Evolutionary conservation across 30 jellyfish, hydroid and myxozoan genomes (phyloP).

Genomic region (Euphysa ruthae): DNA sequence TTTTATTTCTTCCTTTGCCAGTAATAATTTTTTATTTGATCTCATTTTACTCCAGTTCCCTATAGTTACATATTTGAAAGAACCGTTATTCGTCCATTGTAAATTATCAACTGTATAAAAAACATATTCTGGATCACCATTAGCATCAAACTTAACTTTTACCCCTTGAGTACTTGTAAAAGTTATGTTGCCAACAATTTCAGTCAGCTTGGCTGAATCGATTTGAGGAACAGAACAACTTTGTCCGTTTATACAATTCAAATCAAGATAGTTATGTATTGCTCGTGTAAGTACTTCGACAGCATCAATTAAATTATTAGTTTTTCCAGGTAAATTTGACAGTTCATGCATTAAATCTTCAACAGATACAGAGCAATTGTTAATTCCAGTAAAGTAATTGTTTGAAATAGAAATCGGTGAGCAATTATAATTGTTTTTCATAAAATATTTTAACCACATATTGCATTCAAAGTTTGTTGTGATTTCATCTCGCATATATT

Average conservation of each 20-base stretch:
- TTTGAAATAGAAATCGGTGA: neutral
- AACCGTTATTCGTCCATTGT: conserved; percentile 25
- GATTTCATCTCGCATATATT: conserved; percentile 28
- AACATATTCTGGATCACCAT: conserved; percentile 63
- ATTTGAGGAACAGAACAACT: neutral
- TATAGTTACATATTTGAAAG: conserved; percentile 32
- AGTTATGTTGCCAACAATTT: conserved; percentile 18
- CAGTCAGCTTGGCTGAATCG: neutral
- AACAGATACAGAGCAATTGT: conserved; percentile 17
- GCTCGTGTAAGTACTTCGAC: conserved; percentile 51
- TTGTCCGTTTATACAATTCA: neutral
- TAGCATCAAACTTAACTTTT: conserved; percentile 37
- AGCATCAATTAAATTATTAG: conserved; percentile 45
- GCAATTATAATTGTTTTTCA: conserved; percentile 33
- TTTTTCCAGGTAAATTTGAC: conserved; percentile 14
- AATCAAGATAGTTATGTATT: conserved; percentile 14
- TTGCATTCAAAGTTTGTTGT: conserved; percentile 37
- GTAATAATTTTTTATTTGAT: neutral
- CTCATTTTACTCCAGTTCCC: conserved; percentile 51
- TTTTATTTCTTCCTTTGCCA: neutral
- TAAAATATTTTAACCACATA: conserved; percentile 54
- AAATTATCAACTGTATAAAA: conserved; percentile 70
- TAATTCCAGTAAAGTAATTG: neutral
- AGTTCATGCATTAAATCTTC: conserved; percentile 31
- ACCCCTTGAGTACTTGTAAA: conserved; percentile 38